Conservation (phyloP, 1,140 invertebrate species). For the Atta cephalotes region DNA sequence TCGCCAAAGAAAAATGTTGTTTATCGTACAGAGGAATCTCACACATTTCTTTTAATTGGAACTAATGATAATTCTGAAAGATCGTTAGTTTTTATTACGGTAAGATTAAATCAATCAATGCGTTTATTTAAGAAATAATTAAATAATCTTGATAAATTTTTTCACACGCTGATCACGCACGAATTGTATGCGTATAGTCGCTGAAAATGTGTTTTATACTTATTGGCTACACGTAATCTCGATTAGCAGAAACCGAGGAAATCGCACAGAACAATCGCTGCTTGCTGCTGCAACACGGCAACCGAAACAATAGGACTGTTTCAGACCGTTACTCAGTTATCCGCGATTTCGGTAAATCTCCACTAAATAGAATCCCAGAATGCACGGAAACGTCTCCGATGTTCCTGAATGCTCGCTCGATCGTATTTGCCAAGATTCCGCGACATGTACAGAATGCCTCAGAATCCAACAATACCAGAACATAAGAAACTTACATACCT, state of each 20-base stretch:
- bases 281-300: constrained; percentile 23
- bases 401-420: constrained; percentile 51
- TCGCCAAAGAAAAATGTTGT: constrained; percentile 27
- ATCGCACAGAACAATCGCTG: constrained; percentile 54
- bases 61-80: not conserved
- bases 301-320: constrained; percentile 57
- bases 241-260: constrained; percentile 58
- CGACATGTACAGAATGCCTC: constrained; percentile 32
- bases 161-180: not conserved
- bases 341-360: constrained; percentile 59
- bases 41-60: not conserved
- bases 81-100: not conserved
- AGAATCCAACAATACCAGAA: constrained; percentile 27
- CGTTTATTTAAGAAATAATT: not conserved
- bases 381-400: constrained; percentile 57
- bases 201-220: constrained; percentile 29
- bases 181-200: not conserved
- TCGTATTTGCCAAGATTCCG: constrained; percentile 56
- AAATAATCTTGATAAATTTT: not conserved
- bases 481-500: not conserved
- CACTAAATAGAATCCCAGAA: constrained; percentile 56
- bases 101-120: not conserved
- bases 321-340: constrained; percentile 61
- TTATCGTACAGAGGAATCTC: not conserved
- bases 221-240: constrained; percentile 55